These are phyloP conservation scores for Cyclargus thomasi DNA, from an alignment of 1,140 invertebrate species.

Conservation along the genomic window DNA sequence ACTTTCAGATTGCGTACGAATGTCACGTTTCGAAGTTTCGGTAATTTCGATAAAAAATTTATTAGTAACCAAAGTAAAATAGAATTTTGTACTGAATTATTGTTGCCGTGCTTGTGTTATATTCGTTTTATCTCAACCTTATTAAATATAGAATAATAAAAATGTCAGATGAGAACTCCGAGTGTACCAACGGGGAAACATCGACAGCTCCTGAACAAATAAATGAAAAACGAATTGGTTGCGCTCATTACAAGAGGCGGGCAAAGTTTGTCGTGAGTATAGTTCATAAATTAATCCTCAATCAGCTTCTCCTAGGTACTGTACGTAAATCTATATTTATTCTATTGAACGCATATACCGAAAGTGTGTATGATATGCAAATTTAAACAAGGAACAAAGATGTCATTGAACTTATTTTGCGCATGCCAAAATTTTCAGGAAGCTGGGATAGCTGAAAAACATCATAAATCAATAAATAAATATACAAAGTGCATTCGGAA, in stretches of 20 bases:
- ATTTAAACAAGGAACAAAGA: slow-evolving; percentile 52
- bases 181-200: slow-evolving; percentile 40
- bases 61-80: neutral
- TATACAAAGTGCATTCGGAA: too few relatives aligned
- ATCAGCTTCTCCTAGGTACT: slow-evolving; percentile 33
- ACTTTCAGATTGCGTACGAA: neutral
- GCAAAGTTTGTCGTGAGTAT: slow-evolving; percentile 87
- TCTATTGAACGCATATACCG: slow-evolving; percentile 39
- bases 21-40: slow-evolving; percentile 13
- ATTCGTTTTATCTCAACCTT: neutral
- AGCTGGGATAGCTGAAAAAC: neutral
- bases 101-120: neutral
- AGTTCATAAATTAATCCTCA: neutral
- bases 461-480: neutral
- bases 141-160: slow-evolving; percentile 26
- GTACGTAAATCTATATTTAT: slow-evolving; percentile 50
- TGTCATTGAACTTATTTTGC: slow-evolving; percentile 38
- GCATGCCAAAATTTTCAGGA: slow-evolving; percentile 8
- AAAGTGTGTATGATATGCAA: slow-evolving; percentile 39
- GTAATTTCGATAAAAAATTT: slow-evolving; percentile 6
- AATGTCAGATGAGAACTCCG: slow-evolving; percentile 50
- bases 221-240: slow-evolving; percentile 77
- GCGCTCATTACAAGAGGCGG: slow-evolving; percentile 86
- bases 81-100: neutral
- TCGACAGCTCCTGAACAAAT: slow-evolving; percentile 34